phyloP scores from a whole-genome alignment of 2,888 invertebrate species.

The Hylaea fasciaria region DNA sequence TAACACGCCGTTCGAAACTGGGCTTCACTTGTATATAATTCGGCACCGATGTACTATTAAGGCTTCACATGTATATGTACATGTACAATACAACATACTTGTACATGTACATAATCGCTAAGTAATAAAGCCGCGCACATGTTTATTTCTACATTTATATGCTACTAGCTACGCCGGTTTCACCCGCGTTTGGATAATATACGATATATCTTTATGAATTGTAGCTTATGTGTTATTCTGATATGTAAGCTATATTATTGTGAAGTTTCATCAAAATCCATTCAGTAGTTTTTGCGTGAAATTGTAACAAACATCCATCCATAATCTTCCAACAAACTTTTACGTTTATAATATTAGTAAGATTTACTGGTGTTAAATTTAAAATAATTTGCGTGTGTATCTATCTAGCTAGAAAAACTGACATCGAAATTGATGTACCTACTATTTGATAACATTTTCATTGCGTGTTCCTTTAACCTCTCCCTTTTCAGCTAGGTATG shows the following conservation, averaged over 20 bases:
- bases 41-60: not conserved
- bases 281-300: too few relatives aligned
- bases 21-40: constrained; percentile 20
- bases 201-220: too few relatives aligned
- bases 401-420: not conserved
- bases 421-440: not conserved
- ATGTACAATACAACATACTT: not conserved
- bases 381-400: not conserved
- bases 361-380: too few relatives aligned
- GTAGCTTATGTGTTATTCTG: not conserved
- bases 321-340: too few relatives aligned
- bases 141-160: constrained; percentile 2
- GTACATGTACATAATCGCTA: not conserved
- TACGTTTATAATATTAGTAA: too few relatives aligned
- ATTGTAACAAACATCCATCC: too few relatives aligned
- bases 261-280: too few relatives aligned
- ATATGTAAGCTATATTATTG: not conserved
- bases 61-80: not conserved
- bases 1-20: constrained; percentile 34
- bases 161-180: too few relatives aligned
- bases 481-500: too few relatives aligned
- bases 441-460: not conserved
- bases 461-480: not conserved
- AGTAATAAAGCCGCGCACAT: constrained; percentile 3
- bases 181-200: too few relatives aligned